Evolutionary conservation across 2,888 invertebrate species (phyloP), one percentile per base, ranked within the genome.

Genomic region (Synanthedon formicaeformis): DNA sequence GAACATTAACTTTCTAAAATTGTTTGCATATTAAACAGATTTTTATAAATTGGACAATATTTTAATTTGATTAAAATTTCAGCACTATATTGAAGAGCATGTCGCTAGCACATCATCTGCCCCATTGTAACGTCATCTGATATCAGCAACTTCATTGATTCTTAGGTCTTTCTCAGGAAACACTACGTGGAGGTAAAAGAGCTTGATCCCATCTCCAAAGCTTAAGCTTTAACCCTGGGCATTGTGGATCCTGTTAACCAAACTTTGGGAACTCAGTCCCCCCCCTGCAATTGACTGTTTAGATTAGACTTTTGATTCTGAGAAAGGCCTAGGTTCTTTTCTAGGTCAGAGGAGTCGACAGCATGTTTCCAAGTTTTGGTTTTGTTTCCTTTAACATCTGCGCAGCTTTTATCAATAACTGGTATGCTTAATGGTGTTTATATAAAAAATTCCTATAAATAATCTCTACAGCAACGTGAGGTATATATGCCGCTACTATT

Each of bases 131-230:
- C 65, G 63, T 72, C 78, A 78, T 77, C 63, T 77, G 75, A 78
- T 84, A 79, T 85, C 86, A 86, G 85, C 83, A 75, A 68, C 66
- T 73, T 71, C 85, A 82, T 81, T 83, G 68, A 82, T 87, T 79
- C 86, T 82, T 87, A 87, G 87, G 87, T 87, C 87, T 87, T 86
- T 87, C 87, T 87, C 87, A 86, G 87, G 87, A 79, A 75, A 68
- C 78, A 68, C 74, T 80, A 67, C 83, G 75, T 59, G 83, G 87
- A 87, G 87, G 87, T 87, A 87, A 86, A 65, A 66, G 64, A 65
- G 78, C 79, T 81, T 82, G 73, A 71, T 73, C 75, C 75, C 73
- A 71, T 67, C 77, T 79, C 74, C 68, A 68, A 70, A 76, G 84
- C 83, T 85, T 78, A 69, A 71, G 76, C 85, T 83, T 84, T 65